Base-by-base conservation (phyloP, 2,888 invertebrate species). In the Tinea pellionella region DNA sequence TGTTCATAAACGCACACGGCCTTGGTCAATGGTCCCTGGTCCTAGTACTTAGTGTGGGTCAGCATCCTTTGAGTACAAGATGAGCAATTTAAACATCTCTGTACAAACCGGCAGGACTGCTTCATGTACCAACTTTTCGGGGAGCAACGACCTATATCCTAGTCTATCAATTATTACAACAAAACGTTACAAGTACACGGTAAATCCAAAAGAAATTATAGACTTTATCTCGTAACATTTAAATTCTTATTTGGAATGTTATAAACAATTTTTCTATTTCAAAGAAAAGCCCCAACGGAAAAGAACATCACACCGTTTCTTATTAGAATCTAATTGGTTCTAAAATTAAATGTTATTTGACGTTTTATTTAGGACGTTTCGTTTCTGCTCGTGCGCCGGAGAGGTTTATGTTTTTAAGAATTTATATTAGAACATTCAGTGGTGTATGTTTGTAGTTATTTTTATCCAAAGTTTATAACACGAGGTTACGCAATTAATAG, bases 131-230 rank as follows among this genome's bases (percentile, higher is more conserved):
- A 83, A 80, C 80, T 80, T 87, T 87, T 87, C 84, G 86, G 86
- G 86, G 86, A 86, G 81, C 86, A 87, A 80, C 81, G 86, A 87
- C 86, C 86, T 84, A 87, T 85, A 86, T 87, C 86, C 86, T 87
- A 85, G 85, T 55, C 47, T n/a, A 47, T 9, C 47, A 47, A 19
- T 57, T 57, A 30, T n/a, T 30, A 57, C 15, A 13, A 3, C 57
- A 57, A n/a, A 57, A 82, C 75, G 81, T 68, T 69, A 62, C 68
- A 83, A 6, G 37, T 67, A 69, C 76, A 73, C 62, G 62, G 65
- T 24, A 65, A 66, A 64, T 67, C 69, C 67, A 63, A 69, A 47
- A 16, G 15, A 47, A 47, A 47, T n/a, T 47, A n/a, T 47, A 9
- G n/a, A 47, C 47, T 47, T 15, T 47, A 47, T 47, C 1, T n/a